These are phyloP conservation scores for Trematocara zebra DNA, from an alignment of 2,113 vertebrate genomes.

Conservation along the genomic window DNA sequence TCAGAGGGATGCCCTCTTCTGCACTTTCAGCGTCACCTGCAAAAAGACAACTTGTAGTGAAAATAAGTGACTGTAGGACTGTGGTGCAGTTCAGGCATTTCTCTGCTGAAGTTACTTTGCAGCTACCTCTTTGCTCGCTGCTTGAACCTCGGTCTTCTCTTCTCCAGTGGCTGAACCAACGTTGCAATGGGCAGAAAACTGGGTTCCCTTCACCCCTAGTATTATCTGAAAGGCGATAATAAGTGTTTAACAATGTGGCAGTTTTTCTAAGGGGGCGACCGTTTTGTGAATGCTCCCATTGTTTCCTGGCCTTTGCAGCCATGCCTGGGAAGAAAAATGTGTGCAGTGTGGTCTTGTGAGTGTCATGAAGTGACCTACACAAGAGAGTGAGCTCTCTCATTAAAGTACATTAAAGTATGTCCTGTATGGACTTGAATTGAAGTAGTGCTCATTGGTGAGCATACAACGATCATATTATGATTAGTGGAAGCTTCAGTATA, in stretches of 20 bases:
- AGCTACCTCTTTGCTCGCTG: conserved; percentile 53
- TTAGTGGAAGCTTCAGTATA: not conserved
- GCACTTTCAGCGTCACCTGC: conserved; percentile 36
- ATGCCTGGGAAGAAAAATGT: not conserved
- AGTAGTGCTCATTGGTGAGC: not conserved
- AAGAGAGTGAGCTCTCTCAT: not conserved
- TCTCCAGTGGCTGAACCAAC: conserved; percentile 42
- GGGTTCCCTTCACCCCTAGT: conserved; percentile 8
- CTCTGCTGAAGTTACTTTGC: not conserved
- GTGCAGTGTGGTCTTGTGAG: conserved; percentile 30
- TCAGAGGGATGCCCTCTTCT: conserved; percentile 69
- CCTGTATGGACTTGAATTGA: not conserved
- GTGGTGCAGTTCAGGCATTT: not conserved
- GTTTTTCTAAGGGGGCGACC: conserved; percentile 14
- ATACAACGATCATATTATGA: not conserved
- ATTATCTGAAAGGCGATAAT: conserved; percentile 62
- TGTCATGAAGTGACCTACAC: conserved; percentile 36
- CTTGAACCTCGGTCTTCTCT: conserved; percentile 14
- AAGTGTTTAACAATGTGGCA: conserved; percentile 46
- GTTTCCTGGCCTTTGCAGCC: conserved; percentile 5
- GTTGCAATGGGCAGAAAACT: conserved; percentile 48
- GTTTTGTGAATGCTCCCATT: conserved; percentile 49
- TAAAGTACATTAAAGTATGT: not conserved
- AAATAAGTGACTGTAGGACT: not conserved
- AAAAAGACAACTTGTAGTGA: not conserved